phyloP scores from a whole-genome alignment of 1,140 invertebrate genomes.

The Panagrolaimus sp. region DNA sequence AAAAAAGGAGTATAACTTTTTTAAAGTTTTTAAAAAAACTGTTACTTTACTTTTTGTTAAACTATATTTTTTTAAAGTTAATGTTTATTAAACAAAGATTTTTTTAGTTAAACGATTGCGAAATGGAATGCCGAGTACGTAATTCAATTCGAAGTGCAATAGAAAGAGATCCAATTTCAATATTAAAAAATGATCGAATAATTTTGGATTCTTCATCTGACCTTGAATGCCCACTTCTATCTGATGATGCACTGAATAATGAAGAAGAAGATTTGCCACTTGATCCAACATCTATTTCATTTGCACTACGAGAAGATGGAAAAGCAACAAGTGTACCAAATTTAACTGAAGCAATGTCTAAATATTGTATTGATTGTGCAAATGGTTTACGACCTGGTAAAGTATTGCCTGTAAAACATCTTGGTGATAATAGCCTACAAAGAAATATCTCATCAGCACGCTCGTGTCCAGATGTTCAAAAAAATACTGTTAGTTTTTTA shows the following conservation, averaged over 20 bases:
- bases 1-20: too few species aligned
- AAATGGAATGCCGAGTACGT: too few species aligned
- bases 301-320: background rate
- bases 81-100: too few species aligned
- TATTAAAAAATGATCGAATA: too few species aligned
- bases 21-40: too few species aligned
- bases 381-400: background rate
- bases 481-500: background rate
- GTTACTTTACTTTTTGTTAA: too few species aligned
- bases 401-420: background rate
- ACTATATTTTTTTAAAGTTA: too few species aligned
- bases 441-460: background rate
- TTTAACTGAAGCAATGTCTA: slow-evolving; percentile 3
- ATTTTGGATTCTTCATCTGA: background rate
- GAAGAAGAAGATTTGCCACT: background rate
- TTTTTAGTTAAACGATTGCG: too few species aligned
- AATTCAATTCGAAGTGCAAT: too few species aligned
- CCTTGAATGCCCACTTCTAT: background rate
- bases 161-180: too few species aligned
- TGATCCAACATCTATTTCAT: background rate
- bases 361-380: background rate
- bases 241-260: background rate
- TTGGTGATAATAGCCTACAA: background rate
- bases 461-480: background rate
- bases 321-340: background rate